These are phyloP conservation scores for Eledona agricola DNA, from an alignment of 2,888 invertebrate genomes.

Conservation along the genomic window DNA sequence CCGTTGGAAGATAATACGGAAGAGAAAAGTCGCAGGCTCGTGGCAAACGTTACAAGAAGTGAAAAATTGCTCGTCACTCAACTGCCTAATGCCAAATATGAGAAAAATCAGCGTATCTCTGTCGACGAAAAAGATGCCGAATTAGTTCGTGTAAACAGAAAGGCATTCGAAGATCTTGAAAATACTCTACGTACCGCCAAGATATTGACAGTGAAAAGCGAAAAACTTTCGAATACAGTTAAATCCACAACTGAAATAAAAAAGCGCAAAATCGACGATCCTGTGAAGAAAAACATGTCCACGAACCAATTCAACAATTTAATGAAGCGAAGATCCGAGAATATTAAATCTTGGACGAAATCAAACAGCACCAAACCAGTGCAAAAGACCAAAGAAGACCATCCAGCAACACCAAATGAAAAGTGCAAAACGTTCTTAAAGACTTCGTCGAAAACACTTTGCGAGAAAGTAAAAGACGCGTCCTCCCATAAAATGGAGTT, in stretches of 20 bases:
- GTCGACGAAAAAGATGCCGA: too few relatives aligned
- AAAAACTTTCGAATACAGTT: too few relatives aligned
- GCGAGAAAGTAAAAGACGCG: background rate
- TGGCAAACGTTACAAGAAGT: too few relatives aligned
- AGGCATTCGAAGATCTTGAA: too few relatives aligned
- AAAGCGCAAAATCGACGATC: conserved; percentile 6
- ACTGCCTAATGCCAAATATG: too few relatives aligned
- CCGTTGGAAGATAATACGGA: too few relatives aligned
- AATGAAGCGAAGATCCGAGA: background rate
- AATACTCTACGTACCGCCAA: too few relatives aligned
- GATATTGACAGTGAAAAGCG: background rate
- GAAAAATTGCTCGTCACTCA: too few relatives aligned
- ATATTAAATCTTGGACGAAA: background rate
- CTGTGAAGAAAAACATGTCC: conserved; percentile 9
- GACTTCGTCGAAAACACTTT: conserved; percentile 1
- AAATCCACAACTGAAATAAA: background rate
- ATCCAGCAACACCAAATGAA: background rate
- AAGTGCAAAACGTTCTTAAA: conserved; percentile 14
- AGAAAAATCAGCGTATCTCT: too few relatives aligned
- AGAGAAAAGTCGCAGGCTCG: too few relatives aligned
- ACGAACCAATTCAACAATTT: conserved; percentile 1
- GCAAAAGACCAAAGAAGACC: background rate
- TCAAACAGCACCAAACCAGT: background rate
- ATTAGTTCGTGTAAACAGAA: too few relatives aligned
- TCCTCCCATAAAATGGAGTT: background rate